These are phyloP conservation scores for Pollenia amentaria DNA, from an alignment of 2,888 invertebrate genomes.

Conservation along the genomic window DNA sequence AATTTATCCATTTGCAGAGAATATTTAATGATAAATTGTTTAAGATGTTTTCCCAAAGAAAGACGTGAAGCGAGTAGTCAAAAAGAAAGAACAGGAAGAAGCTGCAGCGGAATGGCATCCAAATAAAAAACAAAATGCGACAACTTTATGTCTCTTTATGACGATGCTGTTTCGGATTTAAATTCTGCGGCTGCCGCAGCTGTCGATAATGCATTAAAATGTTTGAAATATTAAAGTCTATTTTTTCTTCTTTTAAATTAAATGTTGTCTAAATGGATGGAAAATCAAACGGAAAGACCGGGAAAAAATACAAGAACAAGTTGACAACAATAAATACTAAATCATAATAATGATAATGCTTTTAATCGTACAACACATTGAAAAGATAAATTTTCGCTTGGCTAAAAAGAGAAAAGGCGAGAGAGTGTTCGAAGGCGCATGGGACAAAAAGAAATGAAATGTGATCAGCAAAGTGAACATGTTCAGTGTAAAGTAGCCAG, in stretches of 20 bases:
- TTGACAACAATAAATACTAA: conserved; percentile 66
- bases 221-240: conserved; percentile 76
- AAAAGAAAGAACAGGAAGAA: not conserved
- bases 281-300: conserved; percentile 25
- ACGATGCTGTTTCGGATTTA: not conserved
- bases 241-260: not conserved
- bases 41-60: conserved; percentile 28
- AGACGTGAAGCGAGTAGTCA: not conserved
- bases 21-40: conserved; percentile 59
- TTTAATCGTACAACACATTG: conserved; percentile 14
- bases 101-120: not conserved
- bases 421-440: not conserved
- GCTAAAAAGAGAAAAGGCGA: not conserved
- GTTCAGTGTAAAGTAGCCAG: conserved; percentile 41
- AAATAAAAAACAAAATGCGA: conserved; percentile 29
- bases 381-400: not conserved
- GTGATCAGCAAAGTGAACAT: conserved; percentile 23
- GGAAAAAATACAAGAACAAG: conserved; percentile 32
- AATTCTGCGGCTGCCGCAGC: conserved; percentile 4
- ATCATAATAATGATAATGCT: conserved; percentile 68
- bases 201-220: conserved; percentile 80
- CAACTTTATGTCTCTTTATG: conserved; percentile 50
- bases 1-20: conserved; percentile 40
- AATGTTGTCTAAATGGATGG: conserved; percentile 40
- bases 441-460: not conserved